Evolutionary conservation across 2,888 invertebrate genomes (phyloP).

Genomic region (Gandaritis pyraliata): DNA sequence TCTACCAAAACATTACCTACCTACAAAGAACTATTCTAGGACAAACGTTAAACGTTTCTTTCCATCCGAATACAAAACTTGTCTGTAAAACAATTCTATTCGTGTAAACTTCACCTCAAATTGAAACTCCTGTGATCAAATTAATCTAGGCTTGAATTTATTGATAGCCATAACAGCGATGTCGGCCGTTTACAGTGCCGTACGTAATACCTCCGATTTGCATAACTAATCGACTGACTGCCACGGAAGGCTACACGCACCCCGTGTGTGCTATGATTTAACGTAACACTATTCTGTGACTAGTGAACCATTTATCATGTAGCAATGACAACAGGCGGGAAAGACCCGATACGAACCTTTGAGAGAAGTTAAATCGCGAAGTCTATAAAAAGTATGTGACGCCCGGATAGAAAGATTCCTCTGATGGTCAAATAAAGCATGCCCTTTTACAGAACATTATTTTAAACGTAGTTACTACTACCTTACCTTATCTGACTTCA

Average conservation of each 20-base stretch:
- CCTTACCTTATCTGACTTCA: too few species aligned
- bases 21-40: too few species aligned
- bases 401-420: too few species aligned
- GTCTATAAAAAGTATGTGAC: too few species aligned
- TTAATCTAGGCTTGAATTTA: conserved; percentile 33
- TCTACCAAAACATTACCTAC: too few species aligned
- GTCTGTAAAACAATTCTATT: neutral
- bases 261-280: conserved; percentile 65
- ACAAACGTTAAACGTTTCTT: neutral
- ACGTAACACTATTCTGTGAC: conserved; percentile 47
- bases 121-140: conserved; percentile 24
- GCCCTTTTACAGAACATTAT: too few species aligned
- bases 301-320: conserved; percentile 8
- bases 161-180: conserved; percentile 28
- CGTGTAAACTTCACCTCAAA: conserved; percentile 5
- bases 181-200: conserved; percentile 60
- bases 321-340: neutral
- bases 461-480: too few species aligned
- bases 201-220: conserved; percentile 61
- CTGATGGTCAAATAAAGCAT: too few species aligned
- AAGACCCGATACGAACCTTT: neutral
- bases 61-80: neutral
- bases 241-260: conserved; percentile 53
- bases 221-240: conserved; percentile 66
- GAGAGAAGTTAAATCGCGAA: too few species aligned